Conservation (phyloP, 92 coral and sea anemone species). For the Virgularia gustaviana region DNA sequence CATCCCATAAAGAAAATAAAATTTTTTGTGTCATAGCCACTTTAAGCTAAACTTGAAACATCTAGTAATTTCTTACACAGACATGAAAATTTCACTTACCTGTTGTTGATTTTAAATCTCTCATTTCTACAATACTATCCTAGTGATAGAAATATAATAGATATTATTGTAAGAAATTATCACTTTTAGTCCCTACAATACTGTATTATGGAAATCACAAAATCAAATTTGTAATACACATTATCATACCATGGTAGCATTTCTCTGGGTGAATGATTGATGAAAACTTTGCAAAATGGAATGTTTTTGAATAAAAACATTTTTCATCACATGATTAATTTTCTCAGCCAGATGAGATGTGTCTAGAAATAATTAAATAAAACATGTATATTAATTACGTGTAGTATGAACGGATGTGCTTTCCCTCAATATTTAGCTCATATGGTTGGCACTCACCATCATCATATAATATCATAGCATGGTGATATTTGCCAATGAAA, state of each 20-base stretch:
- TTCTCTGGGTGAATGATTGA: neutral
- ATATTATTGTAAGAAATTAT: neutral
- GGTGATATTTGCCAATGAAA: constrained; percentile 50
- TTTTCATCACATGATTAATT: constrained; percentile 42
- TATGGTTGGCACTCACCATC: constrained; percentile 45
- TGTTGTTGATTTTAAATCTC: constrained; percentile 87
- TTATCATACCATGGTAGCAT: neutral
- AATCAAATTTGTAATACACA: too few species aligned
- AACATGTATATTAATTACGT: too few species aligned
- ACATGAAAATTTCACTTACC: constrained; percentile 44
- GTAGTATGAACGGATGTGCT: neutral
- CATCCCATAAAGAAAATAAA: neutral
- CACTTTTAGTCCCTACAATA: neutral
- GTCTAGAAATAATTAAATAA: constrained; percentile 47
- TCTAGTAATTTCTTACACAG: neutral
- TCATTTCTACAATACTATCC: constrained; percentile 69
- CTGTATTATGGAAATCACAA: too few species aligned
- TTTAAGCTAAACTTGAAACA: neutral
- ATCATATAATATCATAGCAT: constrained; percentile 39
- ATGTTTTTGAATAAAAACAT: constrained; percentile 57
- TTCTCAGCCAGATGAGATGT: constrained; percentile 40
- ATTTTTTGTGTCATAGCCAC: neutral
- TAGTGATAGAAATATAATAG: constrained; percentile 16
- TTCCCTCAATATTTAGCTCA: neutral
- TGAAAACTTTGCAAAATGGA: too few species aligned